Base-by-base conservation (phyloP, 2,113 vertebrate genomes). In the Ammodytes dubius region DNA sequence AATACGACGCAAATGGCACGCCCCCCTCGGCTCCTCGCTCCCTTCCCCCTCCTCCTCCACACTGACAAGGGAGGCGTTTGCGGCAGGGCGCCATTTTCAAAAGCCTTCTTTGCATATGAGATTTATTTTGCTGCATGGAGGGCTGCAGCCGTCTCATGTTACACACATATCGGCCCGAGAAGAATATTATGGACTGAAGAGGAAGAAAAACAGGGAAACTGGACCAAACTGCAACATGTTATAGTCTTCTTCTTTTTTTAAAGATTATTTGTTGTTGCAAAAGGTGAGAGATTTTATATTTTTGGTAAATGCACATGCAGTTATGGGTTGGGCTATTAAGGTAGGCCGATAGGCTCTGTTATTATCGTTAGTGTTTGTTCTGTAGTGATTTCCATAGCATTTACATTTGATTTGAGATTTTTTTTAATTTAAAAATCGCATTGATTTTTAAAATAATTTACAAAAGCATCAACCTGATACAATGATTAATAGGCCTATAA, bases 71-170 rank as follows among this genome's bases (percentile, higher is more conserved):
- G 83, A 80, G 81, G 84, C 60, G 87, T 92, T 79, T 88, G 80
- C 86, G 66, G 68, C 80, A 76, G 61, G 79, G 93, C 93, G 93
- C 93, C 91, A 92, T 91, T 93, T 94, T 94, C 91, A 92, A 93
- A 94, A 87, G 76, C 58, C 70, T 67, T 61, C 70, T 85, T 88
- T 88, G 87, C 86, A 69, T 84, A 78, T 47, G 87, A 88, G 84
- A 81, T 91, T 84, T 85, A 77, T 92, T 90, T 89, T 85, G 78
- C 75, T 84, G 79, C 83, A 74, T 27, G 70, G 75, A 85, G 73
- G 66, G 68, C 78, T 82, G 82, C 86, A 70, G 89, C 86, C 76
- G 77, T 85, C 86, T 92, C 91, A 84, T 71, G 88, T 94, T 94
- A 90, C 92, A 91, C 72, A 35, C 39, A 17, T 35, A 57, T 68